Evolutionary conservation across 1,140 invertebrate genomes (phyloP), one percentile per base, ranked within the genome.

Genomic region (Ptiloglossa arizonensis): DNA sequence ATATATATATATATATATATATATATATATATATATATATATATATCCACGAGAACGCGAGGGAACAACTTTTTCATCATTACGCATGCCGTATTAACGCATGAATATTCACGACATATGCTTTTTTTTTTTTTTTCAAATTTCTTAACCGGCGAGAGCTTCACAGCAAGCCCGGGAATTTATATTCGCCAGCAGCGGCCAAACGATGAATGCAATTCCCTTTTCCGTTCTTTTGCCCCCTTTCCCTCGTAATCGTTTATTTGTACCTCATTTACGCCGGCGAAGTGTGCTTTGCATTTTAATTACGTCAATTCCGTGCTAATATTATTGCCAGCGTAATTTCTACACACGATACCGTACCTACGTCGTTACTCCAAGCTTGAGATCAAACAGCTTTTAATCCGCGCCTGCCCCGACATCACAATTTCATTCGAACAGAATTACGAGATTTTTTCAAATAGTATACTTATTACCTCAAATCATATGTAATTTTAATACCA

Each of bases 41-140:
- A n/a, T n/a, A n/a, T n/a, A n/a, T 11, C 0, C 19, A 35, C 5
- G 2, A 38, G 0, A 15, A 66, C 27, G 27, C 44, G 24, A 27
- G 1, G 63, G 19, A 70, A 57, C 52, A 70, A 70, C 54, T 70
- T 59, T 70, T 38, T 70, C 68, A 59, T 70, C 68, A 59, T 70
- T 70, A 70, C 68, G 52, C 68, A 24, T 32, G 22, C 68, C 27
- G 68, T 24, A 59, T 70, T 70, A 70, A 59, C 68, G 54, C 24
- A 44, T 52, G 54, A 59, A 70, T 70, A 70, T 70, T 70, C 68
- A 70, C 32, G 5, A 38, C 22, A 19, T 22, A 24, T 19, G 44
- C 3, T 17, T 29, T 15, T n/a, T 17, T 5, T n/a, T 35, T 54
- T 41, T 69, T 41, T 19, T 29, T 54, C 17, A 19, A 38, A 27